Evolutionary conservation across 2,888 invertebrate species (phyloP).

Genomic region (Nomada goodeniana): DNA sequence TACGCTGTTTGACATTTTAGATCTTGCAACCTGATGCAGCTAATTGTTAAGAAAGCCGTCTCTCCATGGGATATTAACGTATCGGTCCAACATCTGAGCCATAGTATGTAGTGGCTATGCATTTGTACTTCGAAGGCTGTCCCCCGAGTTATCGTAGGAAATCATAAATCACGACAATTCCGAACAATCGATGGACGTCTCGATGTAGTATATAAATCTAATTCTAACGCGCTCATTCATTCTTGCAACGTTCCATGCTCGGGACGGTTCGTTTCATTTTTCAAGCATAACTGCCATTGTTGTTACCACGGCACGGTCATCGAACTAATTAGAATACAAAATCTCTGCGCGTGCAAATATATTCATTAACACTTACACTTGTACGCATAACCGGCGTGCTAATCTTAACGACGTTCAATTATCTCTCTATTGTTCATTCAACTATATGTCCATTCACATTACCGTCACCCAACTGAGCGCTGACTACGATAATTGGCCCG

Average conservation of each 20-base stretch:
- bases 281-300: not conserved
- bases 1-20: slow-evolving; percentile 37
- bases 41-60: slow-evolving; percentile 39
- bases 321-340: not conserved
- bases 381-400: not conserved
- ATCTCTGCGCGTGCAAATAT: not conserved
- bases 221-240: no score
- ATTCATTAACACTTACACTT: not conserved
- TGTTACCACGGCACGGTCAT: not conserved
- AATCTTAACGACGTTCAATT: not conserved
- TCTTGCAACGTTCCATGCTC: not conserved
- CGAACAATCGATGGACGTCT: no score
- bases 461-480: slow-evolving; percentile 42
- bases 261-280: not conserved
- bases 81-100: not conserved
- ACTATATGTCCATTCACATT: slow-evolving; percentile 42
- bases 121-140: not conserved
- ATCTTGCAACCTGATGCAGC: slow-evolving; percentile 28
- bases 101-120: not conserved
- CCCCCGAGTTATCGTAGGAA: no score
- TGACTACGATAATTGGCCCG: slow-evolving; percentile 35
- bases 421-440: slow-evolving; percentile 28
- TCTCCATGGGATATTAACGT: not conserved
- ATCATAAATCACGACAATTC: no score
- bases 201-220: no score